Conservation (phyloP, 2,888 invertebrate genomes). For the Balanococcus diminutus region DNA sequence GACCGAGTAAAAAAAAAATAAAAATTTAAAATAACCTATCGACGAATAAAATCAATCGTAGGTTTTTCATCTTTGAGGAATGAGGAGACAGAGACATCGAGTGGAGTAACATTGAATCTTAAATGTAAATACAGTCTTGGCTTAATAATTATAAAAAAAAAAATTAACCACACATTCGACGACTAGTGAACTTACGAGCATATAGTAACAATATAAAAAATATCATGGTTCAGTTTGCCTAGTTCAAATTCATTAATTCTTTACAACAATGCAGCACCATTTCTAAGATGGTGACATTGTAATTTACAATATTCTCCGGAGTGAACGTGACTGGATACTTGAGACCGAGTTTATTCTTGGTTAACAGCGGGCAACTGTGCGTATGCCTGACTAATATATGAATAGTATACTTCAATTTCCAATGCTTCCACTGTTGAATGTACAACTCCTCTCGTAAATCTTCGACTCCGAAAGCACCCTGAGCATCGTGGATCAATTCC, state of each 20-base stretch:
- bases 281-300: slow-evolving; percentile 40
- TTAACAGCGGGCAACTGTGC: neutral
- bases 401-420: slow-evolving; percentile 60
- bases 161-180: neutral
- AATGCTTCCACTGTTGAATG: slow-evolving; percentile 59
- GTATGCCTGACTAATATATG: slow-evolving; percentile 61
- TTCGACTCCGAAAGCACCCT: slow-evolving; percentile 60
- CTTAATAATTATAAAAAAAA: neutral
- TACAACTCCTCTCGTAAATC: slow-evolving; percentile 59
- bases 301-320: slow-evolving; percentile 21
- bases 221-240: neutral
- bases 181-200: neutral
- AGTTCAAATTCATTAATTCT: slow-evolving; percentile 9
- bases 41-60: no score
- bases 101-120: neutral
- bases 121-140: neutral
- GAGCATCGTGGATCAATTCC: slow-evolving; percentile 61
- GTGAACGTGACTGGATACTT: slow-evolving; percentile 19
- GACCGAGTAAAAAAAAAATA: no score
- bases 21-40: no score
- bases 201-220: neutral
- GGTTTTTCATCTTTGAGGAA: no score
- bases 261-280: slow-evolving; percentile 43
- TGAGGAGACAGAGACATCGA: no score
- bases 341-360: neutral